Evolutionary conservation across 2,888 invertebrate genomes (phyloP), one percentile per base, ranked within the genome.

Genomic region (Tolmerus cingulatus): DNA sequence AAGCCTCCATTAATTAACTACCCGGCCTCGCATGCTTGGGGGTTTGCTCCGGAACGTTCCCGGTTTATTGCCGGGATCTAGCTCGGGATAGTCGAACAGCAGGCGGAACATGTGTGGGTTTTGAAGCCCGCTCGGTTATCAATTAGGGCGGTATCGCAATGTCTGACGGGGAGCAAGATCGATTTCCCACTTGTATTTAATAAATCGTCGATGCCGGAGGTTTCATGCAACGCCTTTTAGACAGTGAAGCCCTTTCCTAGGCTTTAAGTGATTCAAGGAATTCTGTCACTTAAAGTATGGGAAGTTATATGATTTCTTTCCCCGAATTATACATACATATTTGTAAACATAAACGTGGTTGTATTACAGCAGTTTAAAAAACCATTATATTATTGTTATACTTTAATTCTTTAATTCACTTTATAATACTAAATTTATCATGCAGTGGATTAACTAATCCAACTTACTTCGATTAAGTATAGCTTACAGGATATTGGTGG

Each of bases 1-100:
- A 86, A 19, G 19, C 77, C 46, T 77, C 77, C 77, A 86, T 86
- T 86, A 86, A 86, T 86, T 86, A 86, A 86, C 86, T 77, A n/a
- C 34, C 16, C 43, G 1, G 40, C 14, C 27, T 76, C 37, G 76
- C 76, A 76, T 40, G 66, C 16, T 37, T 34, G 30, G 30, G 16
- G 76, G 76, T 40, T 74, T 12, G 12, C 14, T 66, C 27, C 27
- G 66, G 27, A 66, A 66, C 8, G 12, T 66, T 27, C 66, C 27
- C 23, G 27, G 23, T 23, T 66, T 66, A 66, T 19, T 23, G 19
- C 66, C 66, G 66, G 66, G 27, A 66, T 66, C 0, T 14, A 66
- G 4, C 66, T 9, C 12, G 43, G 43, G 43, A 46, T 46, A 66
- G 51, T n/a, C n/a, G 16, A 7, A 66, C 27, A 66, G 27, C 27